These are phyloP conservation scores for Tigriopus japonicus DNA, from an alignment of 1,140 invertebrate species.

Conservation along the genomic window DNA sequence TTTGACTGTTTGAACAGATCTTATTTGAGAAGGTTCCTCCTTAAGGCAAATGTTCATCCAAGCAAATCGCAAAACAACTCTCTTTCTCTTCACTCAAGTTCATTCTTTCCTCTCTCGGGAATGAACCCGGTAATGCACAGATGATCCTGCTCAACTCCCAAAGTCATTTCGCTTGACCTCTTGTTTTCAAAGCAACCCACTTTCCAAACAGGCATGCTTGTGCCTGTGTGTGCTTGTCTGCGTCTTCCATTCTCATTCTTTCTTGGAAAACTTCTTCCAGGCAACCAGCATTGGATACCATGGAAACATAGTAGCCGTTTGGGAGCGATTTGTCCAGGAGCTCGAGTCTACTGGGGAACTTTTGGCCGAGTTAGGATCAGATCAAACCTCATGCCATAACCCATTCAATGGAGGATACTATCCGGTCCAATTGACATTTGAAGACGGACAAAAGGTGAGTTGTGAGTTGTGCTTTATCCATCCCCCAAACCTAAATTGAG, in stretches of 20 bases:
- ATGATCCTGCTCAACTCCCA: too few species aligned
- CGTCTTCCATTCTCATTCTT: background rate
- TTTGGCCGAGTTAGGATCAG: conserved; percentile 42
- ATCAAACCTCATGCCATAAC: conserved; percentile 49
- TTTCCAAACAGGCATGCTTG: too few species aligned
- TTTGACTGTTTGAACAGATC: too few species aligned
- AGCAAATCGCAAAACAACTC: too few species aligned
- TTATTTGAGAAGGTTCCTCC: too few species aligned
- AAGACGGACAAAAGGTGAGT: conserved; percentile 24
- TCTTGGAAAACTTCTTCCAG: conserved; percentile 9
- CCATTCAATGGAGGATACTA: conserved; percentile 46
- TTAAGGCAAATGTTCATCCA: too few species aligned
- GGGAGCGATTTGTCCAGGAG: conserved; percentile 34
- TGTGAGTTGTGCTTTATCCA: background rate
- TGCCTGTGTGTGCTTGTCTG: background rate
- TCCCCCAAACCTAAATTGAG: too few species aligned
- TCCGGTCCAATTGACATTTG: conserved; percentile 33
- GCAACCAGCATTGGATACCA: conserved; percentile 40
- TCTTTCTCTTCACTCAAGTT: too few species aligned
- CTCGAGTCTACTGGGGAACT: conserved; percentile 28
- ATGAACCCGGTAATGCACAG: too few species aligned
- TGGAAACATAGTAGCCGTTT: conserved; percentile 41
- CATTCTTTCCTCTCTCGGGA: too few species aligned
- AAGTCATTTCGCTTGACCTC: too few species aligned
- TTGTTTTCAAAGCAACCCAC: too few species aligned